Percentiles rank a stretch among this genome's conserved stretches.
phyloP scores from a whole-genome alignment of 2,797 vertebrate genomes.

The Phoebastria nigripes region DNA sequence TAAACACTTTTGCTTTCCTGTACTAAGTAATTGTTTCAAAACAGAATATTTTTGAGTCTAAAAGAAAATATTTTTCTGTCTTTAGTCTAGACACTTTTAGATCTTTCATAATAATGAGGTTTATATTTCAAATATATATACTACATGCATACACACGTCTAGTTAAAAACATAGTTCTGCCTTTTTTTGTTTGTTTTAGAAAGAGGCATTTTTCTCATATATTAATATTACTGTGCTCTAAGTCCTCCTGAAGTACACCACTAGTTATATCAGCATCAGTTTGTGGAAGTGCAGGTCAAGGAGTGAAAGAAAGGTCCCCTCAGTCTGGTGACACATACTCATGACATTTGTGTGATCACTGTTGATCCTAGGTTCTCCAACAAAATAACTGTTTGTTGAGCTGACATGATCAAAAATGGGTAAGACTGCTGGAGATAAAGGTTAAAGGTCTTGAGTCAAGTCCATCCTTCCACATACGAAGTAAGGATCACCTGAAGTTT shows the following conservation, averaged over 20 bases:
- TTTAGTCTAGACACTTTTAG: not conserved
- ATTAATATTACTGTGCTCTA: not conserved
- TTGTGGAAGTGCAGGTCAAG: not conserved
- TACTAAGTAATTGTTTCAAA: not conserved
- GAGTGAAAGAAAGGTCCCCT: not conserved
- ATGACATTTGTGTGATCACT: not conserved
- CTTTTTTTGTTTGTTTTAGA: not conserved
- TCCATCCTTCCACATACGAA: not conserved
- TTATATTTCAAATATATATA: not conserved
- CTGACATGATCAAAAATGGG: not conserved
- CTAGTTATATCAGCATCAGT: not conserved
- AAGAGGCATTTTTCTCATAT: not conserved
- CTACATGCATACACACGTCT: fast-evolving
- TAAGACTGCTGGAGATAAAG: not conserved
- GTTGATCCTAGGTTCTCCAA: not conserved
- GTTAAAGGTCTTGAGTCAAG: not conserved
- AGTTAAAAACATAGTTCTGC: not conserved
- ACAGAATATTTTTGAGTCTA: not conserved
- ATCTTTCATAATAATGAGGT: not conserved
- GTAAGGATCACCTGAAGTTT: not conserved
- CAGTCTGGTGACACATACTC: not conserved
- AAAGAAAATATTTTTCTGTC: not conserved
- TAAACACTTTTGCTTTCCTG: not conserved
- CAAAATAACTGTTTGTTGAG: not conserved
- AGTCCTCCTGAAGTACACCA: not conserved